Percentiles rank a stretch among this genome's conserved stretches.
phyloP scores from a whole-genome alignment of 92 coral and sea anemone species.

The Zoanthus sociatus region DNA sequence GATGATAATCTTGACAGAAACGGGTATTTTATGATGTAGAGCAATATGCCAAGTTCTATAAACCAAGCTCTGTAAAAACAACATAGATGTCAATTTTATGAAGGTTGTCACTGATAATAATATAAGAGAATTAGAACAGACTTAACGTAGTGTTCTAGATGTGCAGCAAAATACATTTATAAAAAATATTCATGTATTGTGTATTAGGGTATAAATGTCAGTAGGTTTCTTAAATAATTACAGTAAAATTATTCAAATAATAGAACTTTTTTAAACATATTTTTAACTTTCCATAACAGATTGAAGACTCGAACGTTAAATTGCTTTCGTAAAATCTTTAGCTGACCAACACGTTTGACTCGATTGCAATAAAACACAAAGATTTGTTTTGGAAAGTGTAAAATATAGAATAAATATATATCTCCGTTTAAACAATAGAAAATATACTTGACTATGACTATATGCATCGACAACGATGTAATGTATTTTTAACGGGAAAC shows the following conservation, averaged over 20 bases:
- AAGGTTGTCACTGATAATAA: neutral
- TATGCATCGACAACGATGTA: neutral
- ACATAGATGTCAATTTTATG: neutral
- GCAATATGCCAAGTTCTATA: slow-evolving; percentile 32
- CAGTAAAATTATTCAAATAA: no score
- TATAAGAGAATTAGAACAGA: neutral
- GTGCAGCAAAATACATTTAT: neutral
- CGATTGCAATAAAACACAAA: no score
- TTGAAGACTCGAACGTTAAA: no score
- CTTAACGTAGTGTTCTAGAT: neutral
- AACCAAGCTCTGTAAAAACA: slow-evolving; percentile 10
- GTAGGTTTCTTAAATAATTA: no score
- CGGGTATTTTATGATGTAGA: slow-evolving; percentile 13
- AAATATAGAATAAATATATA: no score
- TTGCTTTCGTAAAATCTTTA: no score
- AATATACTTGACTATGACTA: neutral
- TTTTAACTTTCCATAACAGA: no score
- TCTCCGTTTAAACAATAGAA: neutral
- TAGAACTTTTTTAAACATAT: no score
- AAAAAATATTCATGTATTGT: no score
- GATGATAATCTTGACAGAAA: neutral
- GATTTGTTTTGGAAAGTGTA: no score
- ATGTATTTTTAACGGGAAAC: slow-evolving; percentile 7
- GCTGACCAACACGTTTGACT: no score
- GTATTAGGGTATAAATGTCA: no score